Base-by-base conservation (phyloP, 2,113 vertebrate genomes). In the Poecile atricapillus region DNA sequence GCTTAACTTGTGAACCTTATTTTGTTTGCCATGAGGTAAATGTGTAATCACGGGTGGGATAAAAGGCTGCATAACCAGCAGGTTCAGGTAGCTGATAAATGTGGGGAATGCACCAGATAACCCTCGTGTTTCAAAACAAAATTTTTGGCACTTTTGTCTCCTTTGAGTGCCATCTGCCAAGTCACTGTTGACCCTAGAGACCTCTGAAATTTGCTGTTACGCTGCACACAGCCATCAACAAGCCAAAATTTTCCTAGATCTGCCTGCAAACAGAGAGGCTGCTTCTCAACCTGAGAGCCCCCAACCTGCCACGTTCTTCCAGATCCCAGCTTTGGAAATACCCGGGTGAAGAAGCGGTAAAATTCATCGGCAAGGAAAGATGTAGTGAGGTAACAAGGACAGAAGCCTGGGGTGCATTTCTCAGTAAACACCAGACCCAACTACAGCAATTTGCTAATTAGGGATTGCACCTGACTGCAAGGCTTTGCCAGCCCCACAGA, bases 281-380 rank as follows among this genome's bases (percentile, higher is more conserved):
- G 11, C n/a, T 46, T 13, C 49, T 21, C 27, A n/a, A 1, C 11
- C 44, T 23, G 5, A 19, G 22, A 52, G 8, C 31, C 16, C 5
- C 24, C n/a, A 30, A 1, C 4, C 22, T 31, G 23, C 3, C 0
- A 13, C 3, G 1, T 27, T 63, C 31, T 27, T 27, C 9, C 9
- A 7, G 25, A n/a, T 47, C 53, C 31, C 14, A 39, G 5, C 23
- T n/a, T 33, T 49, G 52, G 35, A 49, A 76, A 60, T 30, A 64
- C 1, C 39, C 2, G 0, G 2, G 8, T 43, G 22, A 47, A 22
- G 39, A 50, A 55, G 31, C 7, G 14, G 44, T n/a, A 6, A 49
- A 47, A n/a, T 20, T 23, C 12, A 53, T 10, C 0, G 0, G 13
- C 43, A 37, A 44, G 60, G 11, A 28, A 18, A 59, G 31, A 60